Conservation (phyloP, 2,113 vertebrate species). For the Hyperoodon ampullatus region DNA sequence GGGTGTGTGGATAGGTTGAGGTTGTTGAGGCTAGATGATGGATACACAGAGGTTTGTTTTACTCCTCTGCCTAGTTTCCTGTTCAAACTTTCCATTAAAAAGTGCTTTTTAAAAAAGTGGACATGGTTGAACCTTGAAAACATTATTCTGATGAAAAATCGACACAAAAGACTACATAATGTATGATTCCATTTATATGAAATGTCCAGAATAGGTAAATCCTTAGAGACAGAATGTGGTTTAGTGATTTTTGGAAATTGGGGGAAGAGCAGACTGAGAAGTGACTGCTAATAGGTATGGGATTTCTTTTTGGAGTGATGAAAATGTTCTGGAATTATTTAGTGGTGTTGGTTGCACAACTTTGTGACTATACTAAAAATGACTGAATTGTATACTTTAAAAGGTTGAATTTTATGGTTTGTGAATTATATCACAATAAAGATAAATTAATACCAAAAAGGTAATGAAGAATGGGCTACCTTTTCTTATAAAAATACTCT, state of each 20-base stretch:
- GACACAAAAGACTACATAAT: background rate
- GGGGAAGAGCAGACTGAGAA: background rate
- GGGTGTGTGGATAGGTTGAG: background rate
- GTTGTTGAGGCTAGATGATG: background rate
- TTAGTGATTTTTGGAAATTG: background rate
- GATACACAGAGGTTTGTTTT: background rate
- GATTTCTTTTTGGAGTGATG: background rate
- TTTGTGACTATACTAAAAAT: background rate
- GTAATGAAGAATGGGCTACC: background rate
- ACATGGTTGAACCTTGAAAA: background rate
- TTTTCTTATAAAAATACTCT: slow-evolving; percentile 22
- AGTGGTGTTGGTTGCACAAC: background rate
- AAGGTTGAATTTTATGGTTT: background rate
- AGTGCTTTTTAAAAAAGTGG: background rate
- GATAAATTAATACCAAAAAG: background rate
- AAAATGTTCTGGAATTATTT: background rate
- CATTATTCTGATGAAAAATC: background rate
- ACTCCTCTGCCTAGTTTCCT: background rate
- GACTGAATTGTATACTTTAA: background rate
- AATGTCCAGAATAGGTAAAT: background rate
- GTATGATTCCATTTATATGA: background rate
- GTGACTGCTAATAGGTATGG: background rate
- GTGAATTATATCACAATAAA: background rate
- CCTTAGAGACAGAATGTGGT: background rate
- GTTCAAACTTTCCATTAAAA: background rate